Base-by-base conservation (phyloP, 2,113 vertebrate genomes). In the Tenebrosternarchus preto region DNA sequence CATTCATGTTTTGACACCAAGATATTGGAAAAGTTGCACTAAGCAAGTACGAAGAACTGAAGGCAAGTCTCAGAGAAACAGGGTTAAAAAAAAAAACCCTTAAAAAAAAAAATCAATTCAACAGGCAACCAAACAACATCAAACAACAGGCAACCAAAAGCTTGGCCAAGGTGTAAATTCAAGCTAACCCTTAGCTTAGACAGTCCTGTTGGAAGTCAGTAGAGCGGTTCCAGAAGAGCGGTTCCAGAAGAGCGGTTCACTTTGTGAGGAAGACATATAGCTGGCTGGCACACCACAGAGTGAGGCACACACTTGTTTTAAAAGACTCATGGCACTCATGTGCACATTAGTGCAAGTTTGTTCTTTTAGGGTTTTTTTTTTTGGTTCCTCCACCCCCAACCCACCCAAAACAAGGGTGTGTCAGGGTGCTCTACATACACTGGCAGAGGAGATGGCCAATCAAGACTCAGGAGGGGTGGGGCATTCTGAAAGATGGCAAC, bases 131-230 rank as follows among this genome's bases (percentile, higher is more conserved):
- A 60, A 50, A 15, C n/a, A n/a, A n/a, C n/a, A n/a, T n/a, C n/a
- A n/a, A n/a, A n/a, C n/a, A n/a, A n/a, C n/a, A n/a, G n/a, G n/a
- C n/a, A n/a, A n/a, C n/a, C n/a, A n/a, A n/a, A 70, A n/a, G 5
- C 2, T 50, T n/a, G 56, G 27, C 46, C 17, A 24, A 19, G 16
- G 25, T 46, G 17, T 25, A 73, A 53, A 22, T 56, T 22, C 72
- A 46, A 22, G 27, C 25, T 59, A 69, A 70, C 73, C 31, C 33
- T 64, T 29, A 66, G 33, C n/a, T n/a, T n/a, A n/a, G n/a, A 43
- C 25, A 69, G 64, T 74, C 67, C 67, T 76, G 46, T 50, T 31
- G 75, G 74, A 74, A 74, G 78, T 79, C 60, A 19, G 11, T 66
- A 61, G 77, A 4, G 74, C 53, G 39, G 43, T 20, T 71, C 57